Evolutionary conservation across 2,888 invertebrate species (phyloP), one percentile per base, ranked within the genome.

Genomic region (Cremastinae sp.): DNA sequence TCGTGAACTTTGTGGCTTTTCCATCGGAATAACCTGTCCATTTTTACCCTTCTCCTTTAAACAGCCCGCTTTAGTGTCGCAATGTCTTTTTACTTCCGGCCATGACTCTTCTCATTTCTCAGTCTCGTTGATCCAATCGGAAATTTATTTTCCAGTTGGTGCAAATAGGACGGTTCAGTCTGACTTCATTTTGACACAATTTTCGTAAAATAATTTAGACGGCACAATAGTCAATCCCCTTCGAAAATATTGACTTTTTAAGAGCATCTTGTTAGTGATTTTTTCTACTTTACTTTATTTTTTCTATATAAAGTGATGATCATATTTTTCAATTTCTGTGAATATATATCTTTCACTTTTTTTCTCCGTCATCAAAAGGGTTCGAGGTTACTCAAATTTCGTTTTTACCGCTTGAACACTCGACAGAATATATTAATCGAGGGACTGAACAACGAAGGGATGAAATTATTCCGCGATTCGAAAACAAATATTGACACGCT

Each of bases 21-120:
- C 88, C 88, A 88, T 20, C 88, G 86, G 79, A 88, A 88, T 78
- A 88, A 81, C 78, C 86, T 82, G 74, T 88, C 88, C 88, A 88
- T 88, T 80, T 83, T 82, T 73, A n/a, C 45, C 61, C 69, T 54
- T 45, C 22, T 66, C 9, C 16, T 34, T 10, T 36, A 18, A 47
- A 36, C 12, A 56, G 47, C 59, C 20, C 16, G 54, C 41, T 34
- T 14, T 64, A 45, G 69, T 45, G 64, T 36, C 62, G 69, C 47
- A 53, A 36, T 59, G 43, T 45, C 49, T 22, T 47, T n/a, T n/a
- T 45, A 61, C 61, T 61, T 65, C 61, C 74, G 77, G 47, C 61
- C 47, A 66, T 70, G 54, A 74, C 53, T 59, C 41, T 58, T 72
- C 68, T 69, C 58, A 64, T 76, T 73, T 14, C 45, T 69, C n/a